Evolutionary conservation across 2,113 vertebrate species (phyloP), one percentile per base, ranked within the genome.

Genomic region (Todiramphus saurophagus): DNA sequence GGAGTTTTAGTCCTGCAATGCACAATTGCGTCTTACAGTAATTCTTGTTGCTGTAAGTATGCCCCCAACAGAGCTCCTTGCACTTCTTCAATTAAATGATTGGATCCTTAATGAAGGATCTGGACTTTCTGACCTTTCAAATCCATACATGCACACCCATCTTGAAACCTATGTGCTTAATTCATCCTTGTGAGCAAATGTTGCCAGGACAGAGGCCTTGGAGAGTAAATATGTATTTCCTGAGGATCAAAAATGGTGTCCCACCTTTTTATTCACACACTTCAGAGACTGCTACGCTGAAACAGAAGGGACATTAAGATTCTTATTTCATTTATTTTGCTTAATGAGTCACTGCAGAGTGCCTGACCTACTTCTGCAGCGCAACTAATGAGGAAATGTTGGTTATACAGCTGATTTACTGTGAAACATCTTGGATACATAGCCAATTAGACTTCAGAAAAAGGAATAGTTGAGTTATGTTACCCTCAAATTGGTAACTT

Each of bases 291-390:
- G 68, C 35, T 92, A 89, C 91, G 81, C 58, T 63, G 79, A 78
- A 95, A 91, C 73, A 95, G 77, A 90, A 81, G 66, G 80, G 56
- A 79, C 48, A 84, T 76, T 93, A 96, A 94, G 76, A 75, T 92
- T 79, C 76, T 94, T 95, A 78, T 96, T 96, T 93, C 30, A 93
- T 92, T 95, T 94, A 64, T 90, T 89, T 96, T 92, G 68, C 63
- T 90, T 94, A 95, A 94, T 83, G 92, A 95, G 72, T 95, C 87
- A 92, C 79, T 85, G 85, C 56, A 81, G 68, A 93, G 48, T 68
- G 88, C 88, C 85, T 93, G 90, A 95, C 80, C 94, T 95, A 97
- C 73, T 94, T 96, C 80, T 90, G 44, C 33, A 82, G 69, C 48
- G 68, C 88, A 87, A 53, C 46, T 87, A 90, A 92, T 78, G 80